phyloP scores from a whole-genome alignment of 2,797 vertebrate species.

The Oophaga sylvatica region DNA sequence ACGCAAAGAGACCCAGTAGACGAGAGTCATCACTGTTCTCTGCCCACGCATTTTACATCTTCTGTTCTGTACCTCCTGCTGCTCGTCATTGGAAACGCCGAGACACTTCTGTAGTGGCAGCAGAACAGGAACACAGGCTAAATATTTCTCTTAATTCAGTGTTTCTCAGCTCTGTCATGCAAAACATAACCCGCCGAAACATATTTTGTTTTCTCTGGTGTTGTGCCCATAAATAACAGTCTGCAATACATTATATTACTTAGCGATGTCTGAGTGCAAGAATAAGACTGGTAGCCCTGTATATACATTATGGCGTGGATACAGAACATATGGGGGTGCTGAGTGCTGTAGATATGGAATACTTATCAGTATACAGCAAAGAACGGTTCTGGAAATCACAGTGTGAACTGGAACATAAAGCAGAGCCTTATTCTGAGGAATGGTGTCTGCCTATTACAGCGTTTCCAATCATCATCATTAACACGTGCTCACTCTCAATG shows the following conservation, averaged over 20 bases:
- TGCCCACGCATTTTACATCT: conserved; percentile 38
- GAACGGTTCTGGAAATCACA: too few species aligned
- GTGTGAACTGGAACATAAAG: too few species aligned
- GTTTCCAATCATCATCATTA: too few species aligned
- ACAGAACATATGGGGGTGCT: too few species aligned
- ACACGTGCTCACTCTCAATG: too few species aligned
- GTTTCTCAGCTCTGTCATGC: background rate
- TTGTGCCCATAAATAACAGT: background rate
- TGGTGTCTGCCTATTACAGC: too few species aligned
- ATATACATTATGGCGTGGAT: too few species aligned
- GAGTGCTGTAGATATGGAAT: too few species aligned
- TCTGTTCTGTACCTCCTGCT: conserved; percentile 45
- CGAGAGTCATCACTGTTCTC: conserved; percentile 43
- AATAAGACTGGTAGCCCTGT: too few species aligned
- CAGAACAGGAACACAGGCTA: conserved; percentile 3
- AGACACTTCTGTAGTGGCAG: conserved; percentile 22
- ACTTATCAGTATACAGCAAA: too few species aligned
- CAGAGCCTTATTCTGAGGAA: too few species aligned
- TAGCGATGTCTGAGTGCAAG: too few species aligned
- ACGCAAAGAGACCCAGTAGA: conserved; percentile 44
- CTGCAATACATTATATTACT: background rate
- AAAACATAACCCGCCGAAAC: background rate
- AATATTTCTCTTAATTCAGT: conserved; percentile 30
- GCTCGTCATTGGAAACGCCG: conserved; percentile 27
- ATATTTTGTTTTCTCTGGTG: background rate